phyloP scores from a whole-genome alignment of 1,140 invertebrate genomes.

The Parapsyche elsis region DNA sequence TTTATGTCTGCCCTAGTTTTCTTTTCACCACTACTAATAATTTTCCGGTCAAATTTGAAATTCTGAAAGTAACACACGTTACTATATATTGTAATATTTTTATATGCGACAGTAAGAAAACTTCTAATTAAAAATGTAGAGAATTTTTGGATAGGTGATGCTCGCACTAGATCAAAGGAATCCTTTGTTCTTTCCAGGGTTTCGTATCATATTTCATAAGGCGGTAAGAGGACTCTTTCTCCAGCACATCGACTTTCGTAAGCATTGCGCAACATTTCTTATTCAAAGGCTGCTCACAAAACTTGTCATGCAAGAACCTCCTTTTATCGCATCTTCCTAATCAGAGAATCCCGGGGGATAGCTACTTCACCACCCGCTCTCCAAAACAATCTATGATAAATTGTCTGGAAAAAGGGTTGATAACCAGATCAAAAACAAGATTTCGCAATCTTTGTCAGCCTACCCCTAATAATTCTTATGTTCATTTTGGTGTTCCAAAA shows the following conservation, averaged over 20 bases:
- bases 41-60: too few species aligned
- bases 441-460: not conserved
- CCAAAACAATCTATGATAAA: constrained; percentile 48
- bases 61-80: too few species aligned
- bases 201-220: not conserved
- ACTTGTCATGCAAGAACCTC: constrained; percentile 13
- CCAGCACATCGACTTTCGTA: constrained; percentile 30
- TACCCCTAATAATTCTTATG: not conserved
- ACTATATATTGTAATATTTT: too few species aligned
- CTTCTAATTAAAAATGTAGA: too few species aligned
- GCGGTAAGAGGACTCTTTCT: not conserved
- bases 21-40: too few species aligned
- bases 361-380: not conserved
- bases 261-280: constrained; percentile 30
- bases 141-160: too few species aligned
- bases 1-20: too few species aligned
- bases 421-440: constrained; percentile 43
- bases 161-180: too few species aligned
- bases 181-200: too few species aligned
- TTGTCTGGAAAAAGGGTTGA: constrained; percentile 51
- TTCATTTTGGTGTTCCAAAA: not conserved
- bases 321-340: constrained; percentile 38
- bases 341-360: constrained; percentile 29
- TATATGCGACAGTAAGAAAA: too few species aligned
- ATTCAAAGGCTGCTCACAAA: constrained; percentile 14